These are phyloP conservation scores for Dinocampus coccinellae DNA, from an alignment of 2,888 invertebrate genomes.

Conservation along the genomic window DNA sequence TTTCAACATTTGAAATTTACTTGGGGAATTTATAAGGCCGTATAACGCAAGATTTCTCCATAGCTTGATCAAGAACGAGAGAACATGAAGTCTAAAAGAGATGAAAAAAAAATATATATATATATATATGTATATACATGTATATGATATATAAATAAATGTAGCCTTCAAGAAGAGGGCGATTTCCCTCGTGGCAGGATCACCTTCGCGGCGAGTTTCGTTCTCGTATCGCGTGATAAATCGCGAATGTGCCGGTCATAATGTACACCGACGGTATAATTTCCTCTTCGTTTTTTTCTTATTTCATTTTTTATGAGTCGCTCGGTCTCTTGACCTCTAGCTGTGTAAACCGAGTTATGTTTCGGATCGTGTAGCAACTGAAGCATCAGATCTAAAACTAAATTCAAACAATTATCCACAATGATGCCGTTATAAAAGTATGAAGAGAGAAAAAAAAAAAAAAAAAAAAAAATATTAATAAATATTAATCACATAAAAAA, in stretches of 20 bases:
- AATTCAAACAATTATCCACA: neutral
- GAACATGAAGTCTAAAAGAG: constrained; percentile 21
- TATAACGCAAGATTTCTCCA: constrained; percentile 18
- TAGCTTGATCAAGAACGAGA: constrained; percentile 26
- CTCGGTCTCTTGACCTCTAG: constrained; percentile 21
- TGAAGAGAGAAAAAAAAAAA: too few relatives aligned
- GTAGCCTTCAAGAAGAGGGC: constrained; percentile 37
- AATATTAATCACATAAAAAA: too few relatives aligned
- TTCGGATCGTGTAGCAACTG: constrained; percentile 27
- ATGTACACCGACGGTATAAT: constrained; percentile 48
- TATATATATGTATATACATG: too few relatives aligned
- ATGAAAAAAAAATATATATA: constrained; percentile 33
- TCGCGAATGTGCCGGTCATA: constrained; percentile 46
- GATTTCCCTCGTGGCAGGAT: constrained; percentile 49
- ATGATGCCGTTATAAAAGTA: too few relatives aligned
- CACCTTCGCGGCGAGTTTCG: constrained; percentile 31
- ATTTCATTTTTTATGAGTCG: constrained; percentile 42
- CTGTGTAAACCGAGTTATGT: constrained; percentile 27
- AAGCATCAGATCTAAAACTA: constrained; percentile 1
- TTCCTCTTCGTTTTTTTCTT: constrained; percentile 41
- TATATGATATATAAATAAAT: constrained; percentile 20
- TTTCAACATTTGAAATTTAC: constrained; percentile 30
- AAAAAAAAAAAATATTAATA: too few relatives aligned
- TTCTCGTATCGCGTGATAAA: constrained; percentile 49
- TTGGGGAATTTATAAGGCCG: constrained; percentile 25